Base-by-base conservation (phyloP, 1,140 invertebrate genomes). In the Cydia amplana region DNA sequence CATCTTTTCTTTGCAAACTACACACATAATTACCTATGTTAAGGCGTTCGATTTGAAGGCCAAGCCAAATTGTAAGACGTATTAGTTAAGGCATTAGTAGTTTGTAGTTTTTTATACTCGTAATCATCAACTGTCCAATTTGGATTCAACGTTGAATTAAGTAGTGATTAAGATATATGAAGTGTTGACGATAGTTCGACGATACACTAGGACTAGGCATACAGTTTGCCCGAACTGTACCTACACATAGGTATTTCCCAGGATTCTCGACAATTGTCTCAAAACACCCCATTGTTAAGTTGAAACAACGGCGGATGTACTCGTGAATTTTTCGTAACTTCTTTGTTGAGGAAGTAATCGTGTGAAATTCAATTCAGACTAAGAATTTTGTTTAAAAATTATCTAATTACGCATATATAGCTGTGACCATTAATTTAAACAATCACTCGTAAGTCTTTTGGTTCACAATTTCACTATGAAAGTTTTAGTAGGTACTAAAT, bases 301-400 rank as follows among this genome's bases (percentile, higher is more conserved):
- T 73, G 74, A 74, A 78, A 80, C 79, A 82, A 81, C 78, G 77
- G 76, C 83, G 85, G 83, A 86, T 85, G 83, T 84, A 85, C 78
- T 83, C 83, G 78, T 81, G 83, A 81, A 83, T 85, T 90, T 83
- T 89, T 91, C 85, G 87, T 90, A 91, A 91, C 83, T 83, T 89
- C 87, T 88, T 90, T 91, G 89, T 87, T 85, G 82, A 87, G 89
- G 89, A 92, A 90, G 88, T 92, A 87, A 87, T 88, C 85, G 87
- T 91, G 90, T 84, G 89, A 92, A 91, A 85, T 80, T 73, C 1
- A 23, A 51, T 36, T 70, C 16, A 72, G 79, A 79, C 73, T 75
- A 75, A 79, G 79, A 81, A 73, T 78, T 76, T 79, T 79, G 76
- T 78, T 78, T 79, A 84, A 70, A 70, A 32, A 46, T 46, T 67